phyloP scores from a whole-genome alignment of 2,113 vertebrate genomes.

The Tragulus kanchil region DNA sequence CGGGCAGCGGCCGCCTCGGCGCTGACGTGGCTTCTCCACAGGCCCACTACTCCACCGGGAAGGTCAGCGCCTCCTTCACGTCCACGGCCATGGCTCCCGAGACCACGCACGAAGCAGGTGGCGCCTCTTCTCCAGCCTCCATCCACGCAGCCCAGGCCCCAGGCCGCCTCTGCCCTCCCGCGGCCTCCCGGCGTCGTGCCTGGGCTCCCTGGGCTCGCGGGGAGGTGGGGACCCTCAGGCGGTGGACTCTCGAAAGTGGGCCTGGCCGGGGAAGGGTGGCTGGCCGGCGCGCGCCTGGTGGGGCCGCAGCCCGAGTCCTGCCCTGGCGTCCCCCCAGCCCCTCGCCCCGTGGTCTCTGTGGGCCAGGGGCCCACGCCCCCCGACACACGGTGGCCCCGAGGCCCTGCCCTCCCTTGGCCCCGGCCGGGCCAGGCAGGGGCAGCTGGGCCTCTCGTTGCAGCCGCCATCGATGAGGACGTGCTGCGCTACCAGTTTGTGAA shows the following conservation, averaged over 20 bases:
- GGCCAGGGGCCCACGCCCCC: neutral
- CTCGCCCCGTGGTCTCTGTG: neutral
- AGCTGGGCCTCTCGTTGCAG: slow-evolving; percentile 71
- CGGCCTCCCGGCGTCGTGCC: neutral
- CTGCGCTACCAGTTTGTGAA: slow-evolving; percentile 96
- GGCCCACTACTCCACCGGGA: slow-evolving; percentile 99
- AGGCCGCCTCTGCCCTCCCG: no score
- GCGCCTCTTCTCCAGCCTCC: rapidly evolving
- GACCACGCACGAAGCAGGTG: slow-evolving; percentile 96
- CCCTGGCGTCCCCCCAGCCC: neutral
- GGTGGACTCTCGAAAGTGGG: neutral
- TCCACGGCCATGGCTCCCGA: slow-evolving; percentile 97
- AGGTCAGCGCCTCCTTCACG: slow-evolving; percentile 97
- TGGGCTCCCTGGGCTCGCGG: no score
- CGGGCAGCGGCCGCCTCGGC: rapidly evolving
- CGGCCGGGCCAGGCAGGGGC: rapidly evolving
- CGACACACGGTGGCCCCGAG: rapidly evolving
- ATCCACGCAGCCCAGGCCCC: no score
- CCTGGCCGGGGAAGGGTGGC: no score
- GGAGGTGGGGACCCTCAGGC: rapidly evolving
- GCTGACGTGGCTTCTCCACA: slow-evolving; percentile 73
- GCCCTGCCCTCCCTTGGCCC: neutral
- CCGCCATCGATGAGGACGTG: slow-evolving; percentile 94
- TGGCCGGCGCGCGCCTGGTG: no score
- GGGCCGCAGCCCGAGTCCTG: rapidly evolving